Percentiles rank a stretch among this genome's conserved stretches.
These are phyloP conservation scores for Falco biarmicus DNA, from an alignment of 2,797 vertebrate species.

Conservation along the genomic window DNA sequence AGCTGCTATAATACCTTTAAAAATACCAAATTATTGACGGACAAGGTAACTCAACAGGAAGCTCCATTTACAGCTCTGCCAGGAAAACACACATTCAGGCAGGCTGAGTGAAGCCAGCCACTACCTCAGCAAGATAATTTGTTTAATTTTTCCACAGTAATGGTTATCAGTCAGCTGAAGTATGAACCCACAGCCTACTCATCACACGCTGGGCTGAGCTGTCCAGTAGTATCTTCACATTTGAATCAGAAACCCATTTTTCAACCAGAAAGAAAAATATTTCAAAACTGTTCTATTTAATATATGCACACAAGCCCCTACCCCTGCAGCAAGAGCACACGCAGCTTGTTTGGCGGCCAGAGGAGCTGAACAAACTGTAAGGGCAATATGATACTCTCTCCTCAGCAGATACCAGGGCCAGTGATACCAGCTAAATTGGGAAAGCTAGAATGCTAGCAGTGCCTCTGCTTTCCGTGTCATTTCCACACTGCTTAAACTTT, in stretches of 20 bases:
- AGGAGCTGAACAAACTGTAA: neutral
- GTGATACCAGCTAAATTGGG: neutral
- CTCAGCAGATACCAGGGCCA: neutral
- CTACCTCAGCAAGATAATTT: neutral
- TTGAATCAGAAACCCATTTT: neutral
- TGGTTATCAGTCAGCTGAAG: neutral
- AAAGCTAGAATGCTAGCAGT: neutral
- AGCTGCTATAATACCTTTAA: neutral
- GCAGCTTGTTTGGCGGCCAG: fast-evolving
- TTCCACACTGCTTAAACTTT: neutral
- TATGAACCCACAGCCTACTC: neutral
- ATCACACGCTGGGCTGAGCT: neutral
- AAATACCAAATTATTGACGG: neutral
- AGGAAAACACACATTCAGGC: neutral
- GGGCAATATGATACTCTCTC: neutral
- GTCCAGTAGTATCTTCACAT: neutral
- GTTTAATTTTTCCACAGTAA: neutral
- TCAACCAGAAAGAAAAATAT: neutral
- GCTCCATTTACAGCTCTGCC: neutral
- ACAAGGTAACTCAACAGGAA: neutral
- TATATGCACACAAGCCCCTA: neutral
- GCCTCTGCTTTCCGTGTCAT: neutral
- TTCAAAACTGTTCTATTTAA: neutral
- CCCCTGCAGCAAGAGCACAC: neutral
- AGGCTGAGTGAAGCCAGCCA: neutral